These are phyloP conservation scores for Pseudopleuronectes americanus DNA, from an alignment of 2,797 vertebrate species.

Conservation along the genomic window DNA sequence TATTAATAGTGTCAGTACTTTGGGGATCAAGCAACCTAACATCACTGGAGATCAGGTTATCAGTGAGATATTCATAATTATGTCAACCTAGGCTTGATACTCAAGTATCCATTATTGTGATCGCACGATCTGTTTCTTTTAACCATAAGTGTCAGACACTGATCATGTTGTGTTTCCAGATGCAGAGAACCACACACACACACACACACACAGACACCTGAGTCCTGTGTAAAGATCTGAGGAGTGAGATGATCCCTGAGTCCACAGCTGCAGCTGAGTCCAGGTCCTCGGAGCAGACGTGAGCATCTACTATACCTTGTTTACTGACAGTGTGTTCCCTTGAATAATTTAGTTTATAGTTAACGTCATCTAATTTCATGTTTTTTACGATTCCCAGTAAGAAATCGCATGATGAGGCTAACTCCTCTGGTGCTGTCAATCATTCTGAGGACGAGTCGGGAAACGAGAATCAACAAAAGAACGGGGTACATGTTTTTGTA, in stretches of 20 bases:
- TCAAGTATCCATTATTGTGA: background rate
- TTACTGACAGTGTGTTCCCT: too few species aligned
- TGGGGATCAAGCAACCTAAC: too few species aligned
- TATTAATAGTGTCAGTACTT: too few species aligned
- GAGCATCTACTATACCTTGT: conserved; percentile 36
- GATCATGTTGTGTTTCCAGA: conserved; percentile 20
- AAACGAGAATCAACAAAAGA: conserved; percentile 83
- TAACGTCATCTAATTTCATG: background rate
- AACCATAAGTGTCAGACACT: background rate
- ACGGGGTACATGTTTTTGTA: conserved; percentile 68
- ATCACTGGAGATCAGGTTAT: too few species aligned
- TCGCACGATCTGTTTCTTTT: background rate
- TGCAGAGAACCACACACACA: conserved; percentile 37
- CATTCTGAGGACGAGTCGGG: conserved; percentile 78
- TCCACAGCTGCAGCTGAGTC: conserved; percentile 70
- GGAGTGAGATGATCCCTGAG: conserved; percentile 87
- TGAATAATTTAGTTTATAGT: too few species aligned
- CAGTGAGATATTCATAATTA: too few species aligned
- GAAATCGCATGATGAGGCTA: conserved; percentile 61
- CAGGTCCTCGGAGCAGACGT: conserved; percentile 81
- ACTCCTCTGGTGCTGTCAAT: conserved; percentile 72
- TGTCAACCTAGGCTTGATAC: background rate
- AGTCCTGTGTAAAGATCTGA: conserved; percentile 72
- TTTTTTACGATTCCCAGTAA: conserved; percentile 57
- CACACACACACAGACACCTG: conserved; percentile 14